phyloP scores from a whole-genome alignment of 2,888 invertebrate genomes.

The Caenorhabditis afra region DNA sequence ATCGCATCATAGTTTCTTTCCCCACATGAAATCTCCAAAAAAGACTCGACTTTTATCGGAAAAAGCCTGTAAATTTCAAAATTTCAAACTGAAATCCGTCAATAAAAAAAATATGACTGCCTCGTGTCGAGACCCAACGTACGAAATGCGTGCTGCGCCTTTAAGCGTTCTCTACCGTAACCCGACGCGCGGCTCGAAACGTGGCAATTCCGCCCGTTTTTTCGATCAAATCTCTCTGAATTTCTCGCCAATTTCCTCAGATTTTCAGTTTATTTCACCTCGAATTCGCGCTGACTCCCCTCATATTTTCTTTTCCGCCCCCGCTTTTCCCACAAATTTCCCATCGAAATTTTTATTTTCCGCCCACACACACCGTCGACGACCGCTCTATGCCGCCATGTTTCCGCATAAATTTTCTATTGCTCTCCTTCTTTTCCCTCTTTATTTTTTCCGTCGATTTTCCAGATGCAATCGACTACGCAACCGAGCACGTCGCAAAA shows the following conservation, averaged over 20 bases:
- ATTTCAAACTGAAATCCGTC: too few species aligned
- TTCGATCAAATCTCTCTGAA: neutral
- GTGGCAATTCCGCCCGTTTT: neutral
- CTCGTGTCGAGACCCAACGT: too few species aligned
- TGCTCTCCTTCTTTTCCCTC: neutral
- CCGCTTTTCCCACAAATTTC: neutral
- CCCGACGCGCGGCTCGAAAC: slow-evolving; percentile 21
- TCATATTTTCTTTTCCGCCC: neutral
- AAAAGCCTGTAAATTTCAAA: too few species aligned
- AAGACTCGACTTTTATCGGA: too few species aligned
- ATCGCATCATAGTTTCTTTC: too few species aligned
- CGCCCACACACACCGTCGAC: neutral
- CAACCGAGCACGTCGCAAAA: slow-evolving; percentile 59
- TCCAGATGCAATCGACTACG: slow-evolving; percentile 52
- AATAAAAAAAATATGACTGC: too few species aligned
- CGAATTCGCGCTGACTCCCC: slow-evolving; percentile 4
- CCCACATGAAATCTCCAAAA: neutral
- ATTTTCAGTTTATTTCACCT: neutral
- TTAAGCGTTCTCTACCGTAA: neutral
- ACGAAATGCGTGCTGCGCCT: neutral
- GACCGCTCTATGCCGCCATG: too few species aligned
- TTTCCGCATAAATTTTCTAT: too few species aligned
- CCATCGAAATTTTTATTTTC: neutral
- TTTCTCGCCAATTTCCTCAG: neutral
- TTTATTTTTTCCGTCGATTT: slow-evolving; percentile 2